These are phyloP conservation scores for Penaeus monodon DNA, from an alignment of 2,888 invertebrate species.

Conservation along the genomic window DNA sequence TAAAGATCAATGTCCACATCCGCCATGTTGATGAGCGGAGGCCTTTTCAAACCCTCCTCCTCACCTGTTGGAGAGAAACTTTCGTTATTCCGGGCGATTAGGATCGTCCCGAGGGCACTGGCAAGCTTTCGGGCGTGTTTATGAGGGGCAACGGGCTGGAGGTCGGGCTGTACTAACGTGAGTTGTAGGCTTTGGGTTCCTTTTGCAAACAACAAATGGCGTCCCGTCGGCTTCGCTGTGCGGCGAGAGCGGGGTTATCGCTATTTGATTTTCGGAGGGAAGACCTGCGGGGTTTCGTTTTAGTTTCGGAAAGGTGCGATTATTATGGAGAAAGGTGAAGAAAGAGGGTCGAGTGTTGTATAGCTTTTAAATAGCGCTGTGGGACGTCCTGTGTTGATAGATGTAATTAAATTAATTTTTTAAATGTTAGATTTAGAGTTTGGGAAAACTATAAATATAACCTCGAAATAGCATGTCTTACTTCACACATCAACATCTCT, in stretches of 20 bases:
- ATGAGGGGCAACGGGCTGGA: background rate
- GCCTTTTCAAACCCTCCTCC: background rate
- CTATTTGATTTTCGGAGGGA: background rate
- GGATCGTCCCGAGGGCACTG: background rate
- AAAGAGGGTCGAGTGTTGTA: too few relatives aligned
- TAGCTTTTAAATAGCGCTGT: too few relatives aligned
- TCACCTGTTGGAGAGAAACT: conserved; percentile 15
- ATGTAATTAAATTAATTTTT: background rate
- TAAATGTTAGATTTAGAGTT: background rate
- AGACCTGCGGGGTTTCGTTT: conserved; percentile 20
- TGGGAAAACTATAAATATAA: background rate
- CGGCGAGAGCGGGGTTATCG: too few relatives aligned
- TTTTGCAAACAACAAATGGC: conserved; percentile 18
- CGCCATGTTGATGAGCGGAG: conserved; percentile 51
- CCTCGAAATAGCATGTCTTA: background rate
- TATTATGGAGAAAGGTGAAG: too few relatives aligned
- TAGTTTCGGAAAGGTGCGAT: background rate
- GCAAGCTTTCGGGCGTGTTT: background rate
- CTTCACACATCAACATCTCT: background rate
- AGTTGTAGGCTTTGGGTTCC: background rate
- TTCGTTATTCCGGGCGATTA: background rate
- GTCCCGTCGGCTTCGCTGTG: conserved; percentile 9
- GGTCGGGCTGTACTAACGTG: background rate
- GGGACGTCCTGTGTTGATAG: too few relatives aligned
- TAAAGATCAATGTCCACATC: conserved; percentile 65